Evolutionary conservation across 2,888 invertebrate genomes (phyloP).

Genomic region (Hydrotaea diabolus): DNA sequence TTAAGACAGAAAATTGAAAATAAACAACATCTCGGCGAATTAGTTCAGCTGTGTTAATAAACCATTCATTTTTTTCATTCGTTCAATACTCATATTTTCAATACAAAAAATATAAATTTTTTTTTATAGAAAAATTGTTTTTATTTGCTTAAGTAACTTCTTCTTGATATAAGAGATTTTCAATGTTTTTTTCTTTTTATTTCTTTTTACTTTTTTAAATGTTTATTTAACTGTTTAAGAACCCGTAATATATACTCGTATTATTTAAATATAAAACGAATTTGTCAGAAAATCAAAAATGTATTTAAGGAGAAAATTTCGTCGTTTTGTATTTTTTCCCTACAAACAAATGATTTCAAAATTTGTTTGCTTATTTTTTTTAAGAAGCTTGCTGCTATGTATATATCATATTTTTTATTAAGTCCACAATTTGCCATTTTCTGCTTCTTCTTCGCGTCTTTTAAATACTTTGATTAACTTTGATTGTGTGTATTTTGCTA

Average conservation of each 20-base stretch:
- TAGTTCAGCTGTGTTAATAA: constrained; percentile 61
- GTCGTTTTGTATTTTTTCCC: not conserved
- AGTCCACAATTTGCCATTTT: too few species aligned
- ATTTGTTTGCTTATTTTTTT: not conserved
- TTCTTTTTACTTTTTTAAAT: constrained; percentile 72
- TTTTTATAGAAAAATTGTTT: not conserved
- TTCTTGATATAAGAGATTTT: constrained; percentile 37
- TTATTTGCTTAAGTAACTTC: constrained; percentile 12
- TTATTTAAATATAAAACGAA: too few species aligned
- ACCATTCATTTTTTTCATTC: constrained; percentile 27
- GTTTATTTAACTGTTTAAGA: constrained; percentile 74
- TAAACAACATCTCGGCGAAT: constrained; percentile 33
- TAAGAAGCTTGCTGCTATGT: too few species aligned
- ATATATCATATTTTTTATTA: too few species aligned
- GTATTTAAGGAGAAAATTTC: not conserved
- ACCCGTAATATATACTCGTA: too few species aligned
- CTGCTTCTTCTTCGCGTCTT: not conserved
- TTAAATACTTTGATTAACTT: constrained; percentile 56
- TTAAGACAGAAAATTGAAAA: not conserved
- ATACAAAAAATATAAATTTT: not conserved
- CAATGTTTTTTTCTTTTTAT: too few species aligned
- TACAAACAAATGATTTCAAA: constrained; percentile 11
- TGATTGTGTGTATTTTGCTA: constrained; percentile 40
- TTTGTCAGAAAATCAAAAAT: not conserved
- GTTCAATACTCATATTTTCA: not conserved